Evolutionary conservation across 2,113 vertebrate species (phyloP).

Genomic region (Oenanthe oenanthe): DNA sequence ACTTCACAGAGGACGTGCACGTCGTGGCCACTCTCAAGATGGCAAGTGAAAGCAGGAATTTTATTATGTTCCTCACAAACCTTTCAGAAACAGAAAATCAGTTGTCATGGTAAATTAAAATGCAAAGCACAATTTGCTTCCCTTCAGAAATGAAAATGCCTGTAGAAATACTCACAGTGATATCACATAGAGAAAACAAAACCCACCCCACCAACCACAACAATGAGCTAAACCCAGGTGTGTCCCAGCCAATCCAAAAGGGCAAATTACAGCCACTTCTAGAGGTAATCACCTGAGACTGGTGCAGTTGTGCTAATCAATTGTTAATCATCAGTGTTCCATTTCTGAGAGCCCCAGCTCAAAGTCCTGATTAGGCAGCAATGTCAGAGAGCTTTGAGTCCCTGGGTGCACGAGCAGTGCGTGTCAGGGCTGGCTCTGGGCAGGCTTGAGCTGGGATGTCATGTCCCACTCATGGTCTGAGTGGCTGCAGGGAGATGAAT

Average conservation of each 20-base stretch:
- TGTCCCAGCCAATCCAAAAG: not conserved
- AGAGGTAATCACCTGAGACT: conserved; percentile 13
- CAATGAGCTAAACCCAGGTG: not conserved
- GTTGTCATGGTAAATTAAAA: conserved; percentile 48
- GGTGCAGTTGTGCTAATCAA: conserved; percentile 24
- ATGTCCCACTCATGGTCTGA: not conserved
- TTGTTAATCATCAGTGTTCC: conserved; percentile 22
- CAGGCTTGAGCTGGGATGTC: not conserved
- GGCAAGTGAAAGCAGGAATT: conserved; percentile 84
- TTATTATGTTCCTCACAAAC: conserved; percentile 20
- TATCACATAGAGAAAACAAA: not conserved
- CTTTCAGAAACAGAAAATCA: not conserved
- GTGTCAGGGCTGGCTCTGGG: not conserved
- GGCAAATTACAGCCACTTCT: conserved; percentile 34
- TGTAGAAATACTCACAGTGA: not conserved
- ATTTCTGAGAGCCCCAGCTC: not conserved
- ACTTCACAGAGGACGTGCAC: conserved; percentile 66
- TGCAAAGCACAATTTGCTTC: conserved; percentile 2
- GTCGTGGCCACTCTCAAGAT: conserved; percentile 76
- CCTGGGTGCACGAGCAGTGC: rapidly evolving
- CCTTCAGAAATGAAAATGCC: not conserved
- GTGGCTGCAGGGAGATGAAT: rapidly evolving
- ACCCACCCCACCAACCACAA: not conserved
- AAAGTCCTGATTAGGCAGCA: not conserved
- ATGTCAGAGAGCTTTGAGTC: not conserved